Evolutionary conservation across 2,888 invertebrate species (phyloP), one percentile per base, ranked within the genome.

Genomic region (Hipparchia semele): DNA sequence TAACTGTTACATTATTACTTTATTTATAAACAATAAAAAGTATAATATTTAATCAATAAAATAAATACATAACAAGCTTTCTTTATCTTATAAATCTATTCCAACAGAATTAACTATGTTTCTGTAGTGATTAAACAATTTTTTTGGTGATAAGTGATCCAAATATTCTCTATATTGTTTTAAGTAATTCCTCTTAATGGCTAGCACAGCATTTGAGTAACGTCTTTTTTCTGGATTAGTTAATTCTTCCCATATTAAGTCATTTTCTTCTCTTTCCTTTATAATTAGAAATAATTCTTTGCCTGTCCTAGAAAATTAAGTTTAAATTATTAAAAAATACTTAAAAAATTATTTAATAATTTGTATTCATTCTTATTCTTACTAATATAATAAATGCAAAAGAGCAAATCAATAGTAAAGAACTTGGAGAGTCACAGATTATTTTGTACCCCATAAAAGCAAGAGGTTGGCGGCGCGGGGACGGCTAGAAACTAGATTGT

Each of bases 131-230:
- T 87, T 77, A 81, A 83, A 88, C 59, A 93, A 82, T 76, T 89
- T 83, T 76, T 78, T 83, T 51, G 83, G 70, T 49, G 87, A 71
- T 69, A 92, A 84, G 74, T 84, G 88, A 77, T 91, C 87, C 79
- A 93, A 84, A 82, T 89, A 92, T 72, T 79, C 77, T 79, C 81
- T 87, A 77, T 88, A 92, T 68, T 88, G 85, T 23, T 76, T 80
- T 51, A 93, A 83, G 75, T 90, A 93, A 58, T 88, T 86, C 70
- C 78, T 86, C 81, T 91, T 92, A 64, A 93, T 80, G 9, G 77
- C 56, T 9, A 76, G 73, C 10, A 86, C 82, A 70, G 91, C 91
- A 64, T 74, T 79, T 64, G 78, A 80, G 74, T 90, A 92, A 68
- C 80, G 79, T 6, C 54, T 76, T 78, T 85, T 90, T 76, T 89